These are phyloP conservation scores for Catocala nupta DNA, from an alignment of 2,888 invertebrate genomes.

Conservation along the genomic window DNA sequence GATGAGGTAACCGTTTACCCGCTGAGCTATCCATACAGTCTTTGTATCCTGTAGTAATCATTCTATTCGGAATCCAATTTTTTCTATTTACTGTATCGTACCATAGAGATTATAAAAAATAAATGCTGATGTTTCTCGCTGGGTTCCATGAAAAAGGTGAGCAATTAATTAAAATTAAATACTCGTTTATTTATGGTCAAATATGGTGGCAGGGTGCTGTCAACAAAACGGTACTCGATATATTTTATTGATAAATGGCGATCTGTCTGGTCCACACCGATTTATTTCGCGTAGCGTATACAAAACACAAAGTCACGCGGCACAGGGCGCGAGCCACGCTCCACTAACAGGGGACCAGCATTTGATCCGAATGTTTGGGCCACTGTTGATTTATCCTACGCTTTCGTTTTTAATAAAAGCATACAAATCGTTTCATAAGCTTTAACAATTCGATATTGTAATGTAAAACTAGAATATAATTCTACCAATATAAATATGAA, in stretches of 20 bases:
- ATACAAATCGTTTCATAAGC: slow-evolving; percentile 19
- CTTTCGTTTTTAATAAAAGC: slow-evolving; percentile 27
- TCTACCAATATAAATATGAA: too few species aligned
- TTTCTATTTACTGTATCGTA: too few species aligned
- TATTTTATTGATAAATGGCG: slow-evolving; percentile 48
- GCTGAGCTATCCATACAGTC: too few species aligned
- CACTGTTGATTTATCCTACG: slow-evolving; percentile 34
- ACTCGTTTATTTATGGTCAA: slow-evolving; percentile 19
- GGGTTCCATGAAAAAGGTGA: background rate
- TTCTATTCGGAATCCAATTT: too few species aligned
- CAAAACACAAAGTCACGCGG: slow-evolving; percentile 40
- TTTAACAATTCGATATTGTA: too few species aligned
- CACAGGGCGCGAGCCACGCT: slow-evolving; percentile 7
- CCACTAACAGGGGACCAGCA: slow-evolving; percentile 35
- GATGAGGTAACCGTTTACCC: too few species aligned
- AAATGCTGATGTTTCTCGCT: background rate
- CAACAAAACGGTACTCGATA: slow-evolving; percentile 13
- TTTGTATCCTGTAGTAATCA: too few species aligned
- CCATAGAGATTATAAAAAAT: too few species aligned
- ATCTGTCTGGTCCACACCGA: slow-evolving; percentile 36
- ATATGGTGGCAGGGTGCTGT: slow-evolving; percentile 8
- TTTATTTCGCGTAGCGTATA: slow-evolving; percentile 36
- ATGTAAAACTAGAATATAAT: slow-evolving; percentile 20
- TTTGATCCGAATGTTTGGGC: slow-evolving; percentile 42
- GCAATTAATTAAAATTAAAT: slow-evolving; percentile 6